A percentile compares a stretch with the other conserved stretches of the same genome.
Evolutionary conservation across 2,888 invertebrate genomes (phyloP).

Genomic region (Graphium colonna): DNA sequence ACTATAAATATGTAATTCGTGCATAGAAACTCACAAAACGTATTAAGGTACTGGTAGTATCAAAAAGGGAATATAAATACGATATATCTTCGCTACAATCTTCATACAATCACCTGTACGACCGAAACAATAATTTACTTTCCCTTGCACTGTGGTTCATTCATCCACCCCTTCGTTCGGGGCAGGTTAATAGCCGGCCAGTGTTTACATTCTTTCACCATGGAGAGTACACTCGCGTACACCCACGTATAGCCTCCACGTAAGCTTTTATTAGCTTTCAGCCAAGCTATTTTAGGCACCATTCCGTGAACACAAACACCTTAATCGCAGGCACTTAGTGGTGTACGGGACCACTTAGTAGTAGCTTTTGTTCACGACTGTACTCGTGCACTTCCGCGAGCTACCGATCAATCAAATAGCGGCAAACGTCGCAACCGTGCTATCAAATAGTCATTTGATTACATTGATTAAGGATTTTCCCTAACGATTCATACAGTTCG

Average conservation of each 20-base stretch:
- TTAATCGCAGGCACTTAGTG: background rate
- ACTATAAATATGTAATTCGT: too few species aligned
- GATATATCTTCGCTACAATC: constrained; percentile 4
- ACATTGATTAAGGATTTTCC: constrained; percentile 14
- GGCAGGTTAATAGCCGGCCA: constrained; percentile 32
- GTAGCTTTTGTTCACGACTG: background rate
- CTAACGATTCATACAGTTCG: too few species aligned
- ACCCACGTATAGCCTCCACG: background rate
- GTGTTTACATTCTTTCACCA: constrained; percentile 73
- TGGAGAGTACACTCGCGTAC: constrained; percentile 51
- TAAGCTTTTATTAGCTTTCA: too few species aligned
- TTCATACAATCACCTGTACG: background rate
- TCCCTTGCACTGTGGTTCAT: constrained; percentile 5
- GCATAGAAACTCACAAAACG: too few species aligned
- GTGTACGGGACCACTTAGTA: too few species aligned
- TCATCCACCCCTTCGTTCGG: constrained; percentile 21
- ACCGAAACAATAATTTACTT: constrained; percentile 9
- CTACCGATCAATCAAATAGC: constrained; percentile 21
- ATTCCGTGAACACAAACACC: constrained; percentile 7
- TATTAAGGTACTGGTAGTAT: background rate
- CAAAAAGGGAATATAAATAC: constrained; percentile 6
- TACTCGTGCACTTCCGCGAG: background rate
- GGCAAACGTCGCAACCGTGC: constrained; percentile 6
- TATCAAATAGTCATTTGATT: constrained; percentile 19
- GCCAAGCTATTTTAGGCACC: constrained; percentile 13